phyloP scores from a whole-genome alignment of 2,888 invertebrate genomes.

The Meteorus cinctellus region DNA sequence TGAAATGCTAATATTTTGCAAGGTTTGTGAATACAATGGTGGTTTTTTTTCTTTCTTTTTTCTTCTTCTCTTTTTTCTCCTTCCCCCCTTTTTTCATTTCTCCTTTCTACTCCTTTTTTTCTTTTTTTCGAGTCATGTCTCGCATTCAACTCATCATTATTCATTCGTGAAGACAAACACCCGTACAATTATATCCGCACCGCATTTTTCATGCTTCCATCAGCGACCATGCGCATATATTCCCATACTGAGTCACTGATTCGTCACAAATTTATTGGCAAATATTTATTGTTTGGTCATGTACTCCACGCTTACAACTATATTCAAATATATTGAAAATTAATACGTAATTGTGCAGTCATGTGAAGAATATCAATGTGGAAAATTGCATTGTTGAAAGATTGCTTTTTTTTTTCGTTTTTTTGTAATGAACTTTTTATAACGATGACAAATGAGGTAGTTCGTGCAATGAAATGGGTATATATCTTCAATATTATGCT shows the following conservation, averaged over 20 bases:
- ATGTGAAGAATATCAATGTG: background rate
- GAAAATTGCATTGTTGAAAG: no score
- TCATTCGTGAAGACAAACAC: constrained; percentile 32
- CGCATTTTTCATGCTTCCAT: constrained; percentile 12
- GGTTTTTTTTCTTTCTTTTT: background rate
- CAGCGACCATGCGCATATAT: constrained; percentile 14
- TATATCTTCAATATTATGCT: background rate
- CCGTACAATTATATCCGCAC: constrained; percentile 20
- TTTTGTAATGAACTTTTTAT: background rate
- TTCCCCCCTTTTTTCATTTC: background rate
- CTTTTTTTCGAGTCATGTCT: constrained; percentile 15
- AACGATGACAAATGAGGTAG: background rate
- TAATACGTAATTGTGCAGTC: background rate
- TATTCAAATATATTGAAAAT: background rate
- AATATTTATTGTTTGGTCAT: background rate
- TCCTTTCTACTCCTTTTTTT: background rate
- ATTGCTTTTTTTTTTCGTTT: background rate
- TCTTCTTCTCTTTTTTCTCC: background rate
- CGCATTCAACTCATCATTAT: constrained; percentile 15
- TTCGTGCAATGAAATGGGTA: background rate
- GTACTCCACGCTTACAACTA: background rate
- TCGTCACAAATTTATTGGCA: constrained; percentile 19
- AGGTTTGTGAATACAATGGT: background rate
- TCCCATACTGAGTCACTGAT: constrained; percentile 16
- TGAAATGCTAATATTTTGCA: constrained; percentile 17